A percentile compares a stretch with the other conserved stretches of the same genome.
phyloP scores from a whole-genome alignment of 2,113 vertebrate genomes.

The Pycnonotus jocosus region DNA sequence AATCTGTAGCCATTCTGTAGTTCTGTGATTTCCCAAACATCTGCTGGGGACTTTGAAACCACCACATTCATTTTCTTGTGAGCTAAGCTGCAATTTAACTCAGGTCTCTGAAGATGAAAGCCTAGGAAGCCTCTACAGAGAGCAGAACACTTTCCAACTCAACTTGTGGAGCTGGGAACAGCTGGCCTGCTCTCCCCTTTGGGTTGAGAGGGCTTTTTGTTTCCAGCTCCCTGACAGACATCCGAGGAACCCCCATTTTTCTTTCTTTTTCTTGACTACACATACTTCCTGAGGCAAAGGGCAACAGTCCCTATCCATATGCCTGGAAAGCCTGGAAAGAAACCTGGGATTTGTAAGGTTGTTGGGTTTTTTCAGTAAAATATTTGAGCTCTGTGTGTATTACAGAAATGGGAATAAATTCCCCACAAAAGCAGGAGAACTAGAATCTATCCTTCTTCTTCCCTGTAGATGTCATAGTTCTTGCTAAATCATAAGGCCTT shows the following conservation, averaged over 20 bases:
- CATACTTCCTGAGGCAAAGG: neutral
- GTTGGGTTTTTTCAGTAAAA: neutral
- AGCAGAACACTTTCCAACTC: neutral
- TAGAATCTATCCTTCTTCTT: neutral
- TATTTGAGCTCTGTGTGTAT: neutral
- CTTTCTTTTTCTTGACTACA: neutral
- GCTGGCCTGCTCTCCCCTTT: neutral
- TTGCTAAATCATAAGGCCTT: neutral
- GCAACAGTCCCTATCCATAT: neutral
- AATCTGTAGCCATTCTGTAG: neutral
- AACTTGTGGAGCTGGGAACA: neutral
- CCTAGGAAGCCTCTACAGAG: slow-evolving; percentile 1
- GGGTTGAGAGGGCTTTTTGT: neutral
- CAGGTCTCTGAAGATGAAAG: slow-evolving; percentile 37
- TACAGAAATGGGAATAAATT: neutral
- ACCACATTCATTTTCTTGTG: slow-evolving; percentile 22
- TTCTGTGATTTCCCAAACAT: slow-evolving; percentile 32
- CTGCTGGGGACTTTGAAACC: slow-evolving; percentile 47
- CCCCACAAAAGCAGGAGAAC: neutral
- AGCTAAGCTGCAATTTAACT: slow-evolving; percentile 24
- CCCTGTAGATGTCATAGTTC: neutral
- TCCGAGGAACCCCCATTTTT: neutral
- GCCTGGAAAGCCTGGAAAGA: neutral
- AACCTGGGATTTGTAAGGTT: neutral
- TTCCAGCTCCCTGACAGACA: neutral